Conservation (phyloP, 2,888 invertebrate genomes). For the Brachypterus glaber region DNA sequence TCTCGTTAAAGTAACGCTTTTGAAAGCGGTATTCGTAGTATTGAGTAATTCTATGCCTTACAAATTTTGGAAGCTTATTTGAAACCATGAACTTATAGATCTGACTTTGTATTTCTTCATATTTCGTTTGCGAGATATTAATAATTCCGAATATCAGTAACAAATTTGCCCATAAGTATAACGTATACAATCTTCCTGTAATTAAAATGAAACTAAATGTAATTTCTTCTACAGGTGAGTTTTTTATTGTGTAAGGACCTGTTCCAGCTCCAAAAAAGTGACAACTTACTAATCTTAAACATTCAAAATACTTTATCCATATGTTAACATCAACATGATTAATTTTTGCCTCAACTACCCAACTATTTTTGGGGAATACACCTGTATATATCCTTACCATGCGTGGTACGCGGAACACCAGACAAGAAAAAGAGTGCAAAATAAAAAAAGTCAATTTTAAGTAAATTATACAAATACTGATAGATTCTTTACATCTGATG, state of each 20-base stretch:
- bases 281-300: constrained; percentile 23
- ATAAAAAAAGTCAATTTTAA: background rate
- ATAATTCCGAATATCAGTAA: constrained; percentile 27
- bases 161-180: constrained; percentile 24
- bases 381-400: background rate
- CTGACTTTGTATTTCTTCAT: constrained; percentile 43
- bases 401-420: background rate
- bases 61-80: constrained; percentile 42
- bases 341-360: background rate
- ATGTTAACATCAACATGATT: background rate
- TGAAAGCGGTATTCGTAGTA: constrained; percentile 47
- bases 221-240: too few relatives aligned
- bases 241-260: too few relatives aligned
- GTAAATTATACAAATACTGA: background rate
- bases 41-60: constrained; percentile 40
- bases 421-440: background rate
- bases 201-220: constrained; percentile 21
- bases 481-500: too few relatives aligned
- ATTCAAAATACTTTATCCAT: constrained; percentile 7
- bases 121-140: constrained; percentile 36
- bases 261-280: constrained; percentile 28
- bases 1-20: constrained; percentile 45
- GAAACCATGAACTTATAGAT: constrained; percentile 45
- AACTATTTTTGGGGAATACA: background rate
- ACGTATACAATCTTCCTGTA: constrained; percentile 27